Evolutionary conservation across 2,888 invertebrate genomes (phyloP).

Genomic region (Macrosiphum euphorbiae): DNA sequence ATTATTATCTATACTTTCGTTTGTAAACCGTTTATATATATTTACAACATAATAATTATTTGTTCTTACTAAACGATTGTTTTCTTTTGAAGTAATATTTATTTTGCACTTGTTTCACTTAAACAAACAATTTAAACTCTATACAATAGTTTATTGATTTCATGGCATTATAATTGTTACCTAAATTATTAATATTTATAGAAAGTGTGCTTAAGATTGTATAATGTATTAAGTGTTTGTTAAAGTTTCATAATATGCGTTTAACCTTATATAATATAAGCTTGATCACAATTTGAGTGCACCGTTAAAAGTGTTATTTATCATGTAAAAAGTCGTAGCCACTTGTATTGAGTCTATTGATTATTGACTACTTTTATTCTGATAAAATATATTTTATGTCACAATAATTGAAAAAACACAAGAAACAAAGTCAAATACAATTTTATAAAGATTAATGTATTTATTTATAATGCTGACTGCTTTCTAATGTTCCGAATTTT

Average conservation of each 20-base stretch:
- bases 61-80: not conserved
- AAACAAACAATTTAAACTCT: not conserved
- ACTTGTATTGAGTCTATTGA: not conserved
- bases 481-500: not conserved
- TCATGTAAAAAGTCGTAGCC: not conserved
- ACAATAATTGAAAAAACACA: not conserved
- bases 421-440: not conserved
- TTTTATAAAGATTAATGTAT: not conserved
- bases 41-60: not conserved
- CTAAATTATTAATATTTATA: not conserved
- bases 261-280: not conserved
- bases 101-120: not conserved
- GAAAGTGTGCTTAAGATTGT: not conserved
- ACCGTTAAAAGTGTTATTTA: not conserved
- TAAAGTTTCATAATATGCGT: not conserved
- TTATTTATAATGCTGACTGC: no score
- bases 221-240: no score
- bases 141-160: not conserved
- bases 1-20: not conserved
- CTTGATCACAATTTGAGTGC: not conserved
- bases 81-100: not conserved
- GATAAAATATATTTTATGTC: not conserved
- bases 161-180: not conserved
- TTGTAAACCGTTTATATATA: not conserved
- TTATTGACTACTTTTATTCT: not conserved